Base-by-base conservation (phyloP, 2,797 vertebrate species). In the Sebastes aleutianus region DNA sequence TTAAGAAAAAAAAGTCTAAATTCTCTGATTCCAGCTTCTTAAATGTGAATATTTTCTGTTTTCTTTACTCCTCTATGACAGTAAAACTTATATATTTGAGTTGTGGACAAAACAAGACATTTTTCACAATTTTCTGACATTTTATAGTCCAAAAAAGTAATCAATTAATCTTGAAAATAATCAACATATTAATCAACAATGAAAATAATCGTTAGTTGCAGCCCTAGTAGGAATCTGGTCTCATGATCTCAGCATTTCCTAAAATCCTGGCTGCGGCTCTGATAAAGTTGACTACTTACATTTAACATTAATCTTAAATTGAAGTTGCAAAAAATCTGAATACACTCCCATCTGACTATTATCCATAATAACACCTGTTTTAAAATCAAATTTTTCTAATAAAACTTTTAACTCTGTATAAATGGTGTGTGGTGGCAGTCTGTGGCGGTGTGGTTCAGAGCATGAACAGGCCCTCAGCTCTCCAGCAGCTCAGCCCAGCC, bases 401-500 rank as follows among this genome's bases (percentile, higher is more conserved):
- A 67, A 76, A 86, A 82, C 57, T 61, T 78, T 90, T 24, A 54
- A 83, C 82, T 81, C 61, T 79, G 73, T 70, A 66, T 74, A 68
- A 74, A 68, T 78, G 73, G 34, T 70, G 16, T 78, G 54, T 66
- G 53, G 58, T 61, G 68, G 36, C 74, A 80, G 87, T 2, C 70
- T 59, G 75, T 78, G 75, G 85, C 68, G 79, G 83, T 85, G 84
- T 83, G 84, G 89, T 86, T 84, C 57, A 74, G 85, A 90, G 89
- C 88, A 87, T 90, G 88, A 91, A 80, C 89, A 61, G 89, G 82
- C 89, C 89, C 85, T 91, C 81, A 74, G 84, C 89, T 89, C 88
- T 79, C 83, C 85, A 70, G 89, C 91, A 93, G 91, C 92, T 93
- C 93, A 90, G 87, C 91, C 78, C 14, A 58, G 78, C 86, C 82